These are phyloP conservation scores for Lithophane leautieri DNA, from an alignment of 2,888 invertebrate genomes.

Conservation along the genomic window DNA sequence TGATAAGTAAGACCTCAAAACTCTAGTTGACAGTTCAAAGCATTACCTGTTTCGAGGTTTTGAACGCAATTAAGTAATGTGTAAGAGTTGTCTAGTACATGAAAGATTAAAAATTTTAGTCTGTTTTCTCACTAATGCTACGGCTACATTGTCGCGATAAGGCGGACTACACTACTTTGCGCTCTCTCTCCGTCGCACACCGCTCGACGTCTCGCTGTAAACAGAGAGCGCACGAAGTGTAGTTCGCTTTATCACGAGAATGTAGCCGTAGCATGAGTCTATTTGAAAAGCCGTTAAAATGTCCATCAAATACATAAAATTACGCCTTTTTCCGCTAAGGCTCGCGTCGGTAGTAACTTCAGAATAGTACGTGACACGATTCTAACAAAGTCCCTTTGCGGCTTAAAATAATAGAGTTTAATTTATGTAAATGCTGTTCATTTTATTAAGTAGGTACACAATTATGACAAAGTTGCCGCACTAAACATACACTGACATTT, in stretches of 20 bases:
- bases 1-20: slow-evolving; percentile 19
- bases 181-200: too few relatives aligned
- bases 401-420: slow-evolving; percentile 20
- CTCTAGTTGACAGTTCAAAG: slow-evolving; percentile 30
- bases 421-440: slow-evolving; percentile 40
- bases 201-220: too few relatives aligned
- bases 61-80: not conserved
- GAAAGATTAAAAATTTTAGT: not conserved
- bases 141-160: too few relatives aligned
- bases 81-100: not conserved
- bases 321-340: not conserved
- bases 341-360: not conserved
- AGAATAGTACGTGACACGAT: not conserved
- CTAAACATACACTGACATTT: slow-evolving; percentile 52
- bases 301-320: not conserved
- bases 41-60: slow-evolving; percentile 3
- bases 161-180: too few relatives aligned
- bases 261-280: not conserved
- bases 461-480: slow-evolving; percentile 49
- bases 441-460: slow-evolving; percentile 30
- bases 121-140: not conserved
- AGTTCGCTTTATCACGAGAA: too few relatives aligned
- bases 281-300: slow-evolving; percentile 8
- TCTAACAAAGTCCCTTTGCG: slow-evolving; percentile 3
- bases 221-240: too few relatives aligned